A percentile compares a stretch with the other conserved stretches of the same genome.
Conservation (phyloP, 2,888 invertebrate species). For the Hydraecia micacea region DNA sequence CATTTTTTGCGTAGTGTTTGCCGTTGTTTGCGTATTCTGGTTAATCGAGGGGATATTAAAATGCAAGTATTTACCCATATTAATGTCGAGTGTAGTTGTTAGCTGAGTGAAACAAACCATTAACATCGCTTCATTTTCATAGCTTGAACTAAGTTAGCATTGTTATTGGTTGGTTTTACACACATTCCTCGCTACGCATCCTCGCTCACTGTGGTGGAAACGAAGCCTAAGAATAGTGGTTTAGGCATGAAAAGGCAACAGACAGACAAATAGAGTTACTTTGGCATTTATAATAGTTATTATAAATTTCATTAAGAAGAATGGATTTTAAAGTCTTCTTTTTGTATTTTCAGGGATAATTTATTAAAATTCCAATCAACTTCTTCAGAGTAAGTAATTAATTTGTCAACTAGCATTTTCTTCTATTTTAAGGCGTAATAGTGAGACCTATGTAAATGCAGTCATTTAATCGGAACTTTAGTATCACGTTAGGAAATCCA, state of each 20-base stretch:
- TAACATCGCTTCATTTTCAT: too few relatives aligned
- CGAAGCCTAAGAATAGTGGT: not conserved
- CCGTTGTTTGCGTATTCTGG: conserved; percentile 18
- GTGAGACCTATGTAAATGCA: not conserved
- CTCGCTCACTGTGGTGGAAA: too few relatives aligned
- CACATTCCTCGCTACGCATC: too few relatives aligned
- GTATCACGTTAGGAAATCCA: not conserved
- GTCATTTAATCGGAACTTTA: not conserved
- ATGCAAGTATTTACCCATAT: conserved; percentile 34
- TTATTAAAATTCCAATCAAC: not conserved
- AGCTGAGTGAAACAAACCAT: not conserved
- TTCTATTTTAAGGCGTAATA: not conserved
- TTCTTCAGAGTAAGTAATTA: not conserved
- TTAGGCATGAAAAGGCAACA: not conserved
- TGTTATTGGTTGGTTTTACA: too few relatives aligned
- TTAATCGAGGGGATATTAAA: conserved; percentile 5
- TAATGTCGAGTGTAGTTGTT: not conserved
- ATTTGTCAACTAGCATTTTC: not conserved
- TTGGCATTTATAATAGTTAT: not conserved
- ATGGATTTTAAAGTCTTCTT: not conserved
- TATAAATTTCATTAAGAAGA: too few relatives aligned
- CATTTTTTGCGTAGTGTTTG: not conserved
- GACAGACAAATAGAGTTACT: not conserved
- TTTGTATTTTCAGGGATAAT: not conserved
- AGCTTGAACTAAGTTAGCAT: too few relatives aligned